Conservation (phyloP, 2,797 vertebrate species). For the Diplodus puntazzo region DNA sequence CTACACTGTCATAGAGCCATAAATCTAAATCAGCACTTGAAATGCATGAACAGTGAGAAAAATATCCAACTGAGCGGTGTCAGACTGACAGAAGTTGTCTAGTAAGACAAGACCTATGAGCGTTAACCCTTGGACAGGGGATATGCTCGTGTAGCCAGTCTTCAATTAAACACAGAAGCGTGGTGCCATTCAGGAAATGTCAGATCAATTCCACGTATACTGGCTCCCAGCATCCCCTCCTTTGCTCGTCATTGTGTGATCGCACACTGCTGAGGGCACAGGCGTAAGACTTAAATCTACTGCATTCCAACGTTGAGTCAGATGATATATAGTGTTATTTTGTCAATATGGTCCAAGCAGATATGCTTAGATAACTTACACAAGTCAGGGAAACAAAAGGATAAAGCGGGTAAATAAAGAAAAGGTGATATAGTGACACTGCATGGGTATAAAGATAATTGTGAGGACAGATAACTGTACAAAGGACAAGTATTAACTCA, state of each 20-base stretch:
- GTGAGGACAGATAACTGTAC: too few relatives aligned
- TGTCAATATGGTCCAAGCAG: neutral
- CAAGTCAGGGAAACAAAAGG: too few relatives aligned
- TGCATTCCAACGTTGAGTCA: slow-evolving; percentile 1
- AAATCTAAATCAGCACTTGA: slow-evolving; percentile 11
- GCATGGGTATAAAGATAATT: too few relatives aligned
- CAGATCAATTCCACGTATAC: slow-evolving; percentile 42
- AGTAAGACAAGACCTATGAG: slow-evolving; percentile 2
- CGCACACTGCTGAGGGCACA: slow-evolving; percentile 1
- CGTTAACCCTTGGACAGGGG: slow-evolving; percentile 12
- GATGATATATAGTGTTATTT: neutral
- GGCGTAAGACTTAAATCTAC: slow-evolving; percentile 8
- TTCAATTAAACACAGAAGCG: slow-evolving; percentile 39
- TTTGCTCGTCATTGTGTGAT: slow-evolving; percentile 21
- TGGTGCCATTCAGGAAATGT: slow-evolving; percentile 35
- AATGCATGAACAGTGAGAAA: slow-evolving; percentile 7
- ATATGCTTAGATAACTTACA: neutral
- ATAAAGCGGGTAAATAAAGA: too few relatives aligned
- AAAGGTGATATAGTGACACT: too few relatives aligned
- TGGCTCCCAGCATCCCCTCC: slow-evolving; percentile 6
- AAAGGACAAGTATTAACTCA: too few relatives aligned
- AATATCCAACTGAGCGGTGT: neutral
- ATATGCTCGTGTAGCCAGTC: slow-evolving; percentile 7
- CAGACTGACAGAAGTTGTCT: slow-evolving; percentile 2
- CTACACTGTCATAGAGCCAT: neutral